Evolutionary conservation across 2,113 vertebrate species (phyloP), one percentile per base, ranked within the genome.

Genomic region (Galemys pyrenaicus): DNA sequence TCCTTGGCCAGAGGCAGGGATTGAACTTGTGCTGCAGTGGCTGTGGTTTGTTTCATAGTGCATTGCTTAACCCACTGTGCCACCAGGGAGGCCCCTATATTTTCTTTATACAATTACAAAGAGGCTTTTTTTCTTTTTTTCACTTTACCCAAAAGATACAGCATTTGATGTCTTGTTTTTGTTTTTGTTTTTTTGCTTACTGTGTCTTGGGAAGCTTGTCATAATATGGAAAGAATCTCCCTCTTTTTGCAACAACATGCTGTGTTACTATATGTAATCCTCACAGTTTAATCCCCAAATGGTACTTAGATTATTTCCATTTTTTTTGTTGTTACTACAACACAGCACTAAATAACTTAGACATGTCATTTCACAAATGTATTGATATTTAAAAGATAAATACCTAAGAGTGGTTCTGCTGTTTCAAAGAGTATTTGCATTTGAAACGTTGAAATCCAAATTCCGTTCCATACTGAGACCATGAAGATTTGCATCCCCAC

Each of bases 331-430:
- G 26, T 87, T 77, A 88, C 68, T 88, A 24, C 9, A 92, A 3
- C 54, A 19, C 19, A 44, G 20, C 11, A 67, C 20, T 56, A 86
- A 91, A 82, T 41, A 91, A 9, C 39, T n/a, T 89, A 11, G 49
- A 88, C 28, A 71, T n/a, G 32, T 77, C 24, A 32, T 87, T 71
- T 62, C 46, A 79, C 44, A 70, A 83, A 28, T 79, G 49, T 39
- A 62, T 75, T 81, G 68, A 91, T 22, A 86, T 41, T 22, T 93
- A 51, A 95, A 86, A 74, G 24, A 35, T 28, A 85, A 92, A 80
- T 79, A 79, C 11, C 37, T 71, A 79, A 73, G 62, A 46, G 41
- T 70, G 51, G 32, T 62, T 85, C 46, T 49, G n/a, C 49, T 60
- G 49, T 49, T 32, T 74, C 58, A 80, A 74, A 80, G 30, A 12